Evolutionary conservation across 2,113 vertebrate genomes (phyloP).

Genomic region (Fulica atra): DNA sequence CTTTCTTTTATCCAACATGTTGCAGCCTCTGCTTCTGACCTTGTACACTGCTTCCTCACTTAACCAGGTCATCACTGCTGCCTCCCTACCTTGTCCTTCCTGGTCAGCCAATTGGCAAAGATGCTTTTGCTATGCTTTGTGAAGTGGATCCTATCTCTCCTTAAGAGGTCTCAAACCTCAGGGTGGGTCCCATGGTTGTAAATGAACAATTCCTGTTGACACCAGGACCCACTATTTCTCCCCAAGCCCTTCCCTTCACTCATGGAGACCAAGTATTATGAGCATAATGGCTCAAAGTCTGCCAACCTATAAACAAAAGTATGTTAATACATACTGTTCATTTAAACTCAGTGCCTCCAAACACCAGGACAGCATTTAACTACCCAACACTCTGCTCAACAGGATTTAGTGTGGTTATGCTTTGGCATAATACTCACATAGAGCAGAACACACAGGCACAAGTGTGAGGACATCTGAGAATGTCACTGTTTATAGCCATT

Average conservation of each 20-base stretch:
- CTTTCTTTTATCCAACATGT: not conserved
- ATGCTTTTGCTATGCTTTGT: not conserved
- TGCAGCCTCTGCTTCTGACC: not conserved
- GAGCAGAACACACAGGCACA: not conserved
- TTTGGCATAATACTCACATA: not conserved
- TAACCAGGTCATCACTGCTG: fast-evolving
- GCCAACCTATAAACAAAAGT: not conserved
- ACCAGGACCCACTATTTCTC: not conserved
- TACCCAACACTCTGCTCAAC: not conserved
- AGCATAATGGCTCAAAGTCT: not conserved
- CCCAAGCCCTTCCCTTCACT: not conserved
- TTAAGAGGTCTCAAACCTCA: not conserved
- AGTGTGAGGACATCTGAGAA: not conserved
- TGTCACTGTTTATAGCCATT: not conserved
- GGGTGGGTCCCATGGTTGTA: not conserved
- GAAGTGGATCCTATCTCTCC: not conserved
- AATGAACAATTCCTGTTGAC: not conserved
- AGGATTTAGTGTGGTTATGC: not conserved
- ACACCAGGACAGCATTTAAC: not conserved
- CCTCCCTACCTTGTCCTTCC: not conserved
- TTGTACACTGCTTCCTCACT: not conserved
- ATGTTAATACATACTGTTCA: not conserved
- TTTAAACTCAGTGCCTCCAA: not conserved
- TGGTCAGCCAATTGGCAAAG: not conserved
- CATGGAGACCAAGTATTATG: not conserved